Evolutionary conservation across 2,113 vertebrate genomes (phyloP), one percentile per base, ranked within the genome.

Genomic region (Ancistrus triradiatus): DNA sequence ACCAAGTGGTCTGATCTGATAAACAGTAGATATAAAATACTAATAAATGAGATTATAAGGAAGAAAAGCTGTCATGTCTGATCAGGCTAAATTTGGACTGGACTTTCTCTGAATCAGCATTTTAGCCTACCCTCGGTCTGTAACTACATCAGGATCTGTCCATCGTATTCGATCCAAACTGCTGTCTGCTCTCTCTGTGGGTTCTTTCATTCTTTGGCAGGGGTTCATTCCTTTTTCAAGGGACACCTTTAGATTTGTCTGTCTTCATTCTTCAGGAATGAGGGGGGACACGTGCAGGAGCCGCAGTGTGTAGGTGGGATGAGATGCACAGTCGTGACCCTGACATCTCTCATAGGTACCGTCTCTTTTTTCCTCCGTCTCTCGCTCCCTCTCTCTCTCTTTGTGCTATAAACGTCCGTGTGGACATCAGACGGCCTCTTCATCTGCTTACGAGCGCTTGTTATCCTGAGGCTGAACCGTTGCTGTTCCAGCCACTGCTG

Each of bases 351-450:
- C 72, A 9, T 10, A 65, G 66, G 55, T 21, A 52, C 18, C 57
- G 24, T 59, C 22, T 48, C 47, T 52, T 60, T 47, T 53, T 69
- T 62, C 51, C 33, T 15, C 47, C 33, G 18, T 63, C 37, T 52
- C 35, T 50, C 9, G 11, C 59, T 58, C 66, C 18, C 47, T 46
- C 52, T 42, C 43, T 59, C 8, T 33, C 46, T 59, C 28, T 71
- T 57, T 64, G 64, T 47, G 48, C 62, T 63, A 49, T 65, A 61
- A 67, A 67, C 44, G 52, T 63, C 69, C 33, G 25, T 37, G 62
- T 24, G 66, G 66, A 76, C 55, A 76, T 76, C 66, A 74, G 66
- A 76, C 38, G 18, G 50, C 19, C 58, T 65, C 68, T 66, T 78
- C 70, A 73, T 68, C 63, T 70, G 60, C 46, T 71, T 65, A 52